Percentiles rank a stretch among this genome's conserved stretches.
phyloP scores from a whole-genome alignment of 2,888 invertebrate species.

The Agrochola litura region DNA sequence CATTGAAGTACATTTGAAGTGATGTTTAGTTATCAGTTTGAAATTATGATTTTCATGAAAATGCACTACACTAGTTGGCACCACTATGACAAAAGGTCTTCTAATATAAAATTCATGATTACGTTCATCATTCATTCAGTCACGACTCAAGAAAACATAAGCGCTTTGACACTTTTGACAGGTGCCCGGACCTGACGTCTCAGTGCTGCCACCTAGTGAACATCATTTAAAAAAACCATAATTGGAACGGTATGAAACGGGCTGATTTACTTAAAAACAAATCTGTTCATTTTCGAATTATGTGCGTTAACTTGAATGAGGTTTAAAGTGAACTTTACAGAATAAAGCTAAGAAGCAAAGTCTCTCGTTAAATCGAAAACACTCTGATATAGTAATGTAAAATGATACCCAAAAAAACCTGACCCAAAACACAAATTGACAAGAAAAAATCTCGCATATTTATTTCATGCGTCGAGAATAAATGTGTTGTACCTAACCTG shows the following conservation, averaged over 20 bases:
- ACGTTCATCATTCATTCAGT: too few relatives aligned
- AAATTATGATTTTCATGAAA: neutral
- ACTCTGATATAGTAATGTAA: neutral
- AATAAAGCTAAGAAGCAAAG: neutral
- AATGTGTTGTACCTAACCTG: constrained; percentile 38
- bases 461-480: constrained; percentile 26
- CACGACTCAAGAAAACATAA: too few relatives aligned
- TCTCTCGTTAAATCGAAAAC: neutral
- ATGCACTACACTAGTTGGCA: too few relatives aligned
- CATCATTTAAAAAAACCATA: too few relatives aligned
- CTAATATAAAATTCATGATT: too few relatives aligned
- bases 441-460: constrained; percentile 34
- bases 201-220: too few relatives aligned
- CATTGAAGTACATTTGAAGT: neutral
- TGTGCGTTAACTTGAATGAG: neutral
- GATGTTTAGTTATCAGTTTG: neutral
- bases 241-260: neutral
- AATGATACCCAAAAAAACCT: neutral
- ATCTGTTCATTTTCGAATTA: neutral
- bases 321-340: neutral
- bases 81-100: too few relatives aligned
- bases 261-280: neutral
- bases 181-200: too few relatives aligned
- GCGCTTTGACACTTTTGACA: too few relatives aligned
- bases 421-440: constrained; percentile 35